phyloP scores from a whole-genome alignment of 1,140 invertebrate genomes.

The Drosophila guanche region DNA sequence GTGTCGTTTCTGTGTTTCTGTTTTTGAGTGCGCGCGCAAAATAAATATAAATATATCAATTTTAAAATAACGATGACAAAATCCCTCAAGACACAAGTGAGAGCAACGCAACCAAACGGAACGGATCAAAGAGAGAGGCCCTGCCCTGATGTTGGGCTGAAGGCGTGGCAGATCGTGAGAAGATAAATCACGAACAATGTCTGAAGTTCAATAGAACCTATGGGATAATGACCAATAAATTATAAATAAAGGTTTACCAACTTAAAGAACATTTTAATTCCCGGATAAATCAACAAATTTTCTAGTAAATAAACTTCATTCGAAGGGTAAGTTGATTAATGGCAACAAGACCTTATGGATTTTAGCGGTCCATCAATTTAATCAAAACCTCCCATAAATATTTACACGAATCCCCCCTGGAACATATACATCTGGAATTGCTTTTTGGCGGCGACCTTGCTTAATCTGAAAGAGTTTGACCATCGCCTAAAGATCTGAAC shows the following conservation, averaged over 20 bases:
- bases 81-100: constrained; percentile 60
- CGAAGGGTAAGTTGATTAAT: constrained; percentile 15
- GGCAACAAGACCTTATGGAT: no score
- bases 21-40: constrained; percentile 37
- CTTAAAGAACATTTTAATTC: no score
- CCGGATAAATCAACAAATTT: constrained; percentile 20
- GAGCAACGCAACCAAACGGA: constrained; percentile 33
- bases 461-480: constrained; percentile 44
- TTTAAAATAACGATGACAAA: constrained; percentile 84
- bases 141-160: not conserved
- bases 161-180: constrained; percentile 34
- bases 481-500: constrained; percentile 5
- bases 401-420: constrained; percentile 35
- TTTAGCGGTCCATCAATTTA: constrained; percentile 49
- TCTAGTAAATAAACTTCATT: not conserved
- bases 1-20: constrained; percentile 24
- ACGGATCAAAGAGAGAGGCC: constrained; percentile 19
- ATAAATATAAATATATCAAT: constrained; percentile 55
- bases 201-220: constrained; percentile 20
- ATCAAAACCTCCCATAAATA: constrained; percentile 50
- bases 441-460: constrained; percentile 36
- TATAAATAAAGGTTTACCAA: not conserved
- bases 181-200: constrained; percentile 31
- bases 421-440: constrained; percentile 27
- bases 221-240: constrained; percentile 26